Evolutionary conservation across 1,140 invertebrate genomes (phyloP).

Genomic region (Pogonus chalceus): DNA sequence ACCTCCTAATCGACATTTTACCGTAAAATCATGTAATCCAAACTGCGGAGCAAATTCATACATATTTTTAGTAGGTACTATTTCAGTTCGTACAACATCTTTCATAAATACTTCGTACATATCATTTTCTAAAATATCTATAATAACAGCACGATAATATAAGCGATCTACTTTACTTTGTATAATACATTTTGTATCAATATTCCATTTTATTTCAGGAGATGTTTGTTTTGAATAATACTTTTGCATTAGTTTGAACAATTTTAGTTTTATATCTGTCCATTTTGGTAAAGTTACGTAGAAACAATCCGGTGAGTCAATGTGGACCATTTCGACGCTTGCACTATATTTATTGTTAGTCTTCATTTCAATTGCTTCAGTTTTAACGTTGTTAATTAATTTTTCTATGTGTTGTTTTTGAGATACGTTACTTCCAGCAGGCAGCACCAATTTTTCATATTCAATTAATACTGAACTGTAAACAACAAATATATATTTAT

Average conservation of each 20-base stretch:
- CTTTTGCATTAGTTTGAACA: conserved; percentile 6
- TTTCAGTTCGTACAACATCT: conserved; percentile 11
- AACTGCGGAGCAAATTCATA: conserved; percentile 14
- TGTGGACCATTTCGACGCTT: background rate
- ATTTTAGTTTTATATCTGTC: background rate
- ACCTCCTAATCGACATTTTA: conserved; percentile 20
- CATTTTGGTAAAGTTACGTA: background rate
- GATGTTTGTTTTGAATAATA: background rate
- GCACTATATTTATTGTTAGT: background rate
- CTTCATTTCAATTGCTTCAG: background rate
- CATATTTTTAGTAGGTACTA: conserved; percentile 10
- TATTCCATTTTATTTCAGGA: background rate
- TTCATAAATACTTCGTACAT: conserved; percentile 14
- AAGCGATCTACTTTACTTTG: conserved; percentile 10
- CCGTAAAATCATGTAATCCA: conserved; percentile 12
- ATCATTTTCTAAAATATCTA: conserved; percentile 9
- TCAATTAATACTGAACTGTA: background rate
- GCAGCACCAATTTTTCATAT: background rate
- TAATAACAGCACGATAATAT: conserved; percentile 13
- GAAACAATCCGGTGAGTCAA: background rate
- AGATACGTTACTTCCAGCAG: background rate
- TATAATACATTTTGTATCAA: conserved; percentile 12
- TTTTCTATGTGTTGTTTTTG: background rate
- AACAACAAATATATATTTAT: background rate
- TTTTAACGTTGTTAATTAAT: background rate